phyloP scores from a whole-genome alignment of 2,113 vertebrate species.

The Amblyornis subalaris region DNA sequence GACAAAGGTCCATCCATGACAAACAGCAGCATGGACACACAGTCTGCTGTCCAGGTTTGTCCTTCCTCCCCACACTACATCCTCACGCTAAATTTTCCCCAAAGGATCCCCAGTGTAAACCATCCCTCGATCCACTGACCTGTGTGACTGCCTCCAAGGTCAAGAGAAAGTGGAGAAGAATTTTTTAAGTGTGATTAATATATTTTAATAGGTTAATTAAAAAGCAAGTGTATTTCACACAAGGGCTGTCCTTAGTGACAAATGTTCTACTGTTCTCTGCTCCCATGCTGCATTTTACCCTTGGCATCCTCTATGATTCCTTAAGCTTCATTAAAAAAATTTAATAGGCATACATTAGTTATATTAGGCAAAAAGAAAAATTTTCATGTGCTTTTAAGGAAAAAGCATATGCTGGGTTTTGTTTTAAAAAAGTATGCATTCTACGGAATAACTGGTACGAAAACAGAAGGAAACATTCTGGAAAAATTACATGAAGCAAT shows the following conservation, averaged over 20 bases:
- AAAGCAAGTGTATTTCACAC: neutral
- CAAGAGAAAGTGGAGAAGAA: slow-evolving; percentile 16
- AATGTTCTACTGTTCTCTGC: neutral
- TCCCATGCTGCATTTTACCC: neutral
- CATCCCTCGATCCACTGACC: neutral
- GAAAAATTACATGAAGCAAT: neutral
- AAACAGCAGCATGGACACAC: neutral
- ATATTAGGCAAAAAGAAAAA: neutral
- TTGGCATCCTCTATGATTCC: neutral
- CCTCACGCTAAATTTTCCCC: neutral
- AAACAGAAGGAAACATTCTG: neutral
- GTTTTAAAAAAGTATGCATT: neutral
- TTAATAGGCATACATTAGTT: neutral
- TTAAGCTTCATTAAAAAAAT: neutral
- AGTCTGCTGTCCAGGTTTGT: neutral
- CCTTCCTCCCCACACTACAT: neutral
- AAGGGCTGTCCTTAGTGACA: neutral
- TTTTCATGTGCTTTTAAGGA: neutral
- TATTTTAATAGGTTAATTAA: slow-evolving; percentile 27
- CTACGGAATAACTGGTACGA: neutral
- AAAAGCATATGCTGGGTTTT: neutral
- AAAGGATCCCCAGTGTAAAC: neutral
- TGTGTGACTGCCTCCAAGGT: neutral
- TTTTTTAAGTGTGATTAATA: slow-evolving; percentile 14
- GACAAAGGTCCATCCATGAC: fast-evolving